phyloP scores from a whole-genome alignment of 2,797 vertebrate species.

The Hoplostethus mediterraneus region DNA sequence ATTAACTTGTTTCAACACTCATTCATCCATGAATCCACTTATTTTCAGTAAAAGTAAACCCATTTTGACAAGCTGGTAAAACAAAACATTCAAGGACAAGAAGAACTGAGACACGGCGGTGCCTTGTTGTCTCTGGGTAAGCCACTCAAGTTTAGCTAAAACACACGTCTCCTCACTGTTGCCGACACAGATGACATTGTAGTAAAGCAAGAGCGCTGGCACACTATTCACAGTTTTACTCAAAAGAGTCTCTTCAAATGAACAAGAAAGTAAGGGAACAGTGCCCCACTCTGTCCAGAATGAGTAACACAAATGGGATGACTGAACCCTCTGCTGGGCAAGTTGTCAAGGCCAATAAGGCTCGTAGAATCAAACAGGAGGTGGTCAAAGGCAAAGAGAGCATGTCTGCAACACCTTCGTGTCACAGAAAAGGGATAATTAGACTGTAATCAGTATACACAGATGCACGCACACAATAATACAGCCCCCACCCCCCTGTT shows the following conservation, averaged over 20 bases:
- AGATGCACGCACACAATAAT: conserved; percentile 50
- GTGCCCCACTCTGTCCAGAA: conserved; percentile 71
- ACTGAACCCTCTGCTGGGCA: conserved; percentile 25
- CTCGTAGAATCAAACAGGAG: conserved; percentile 63
- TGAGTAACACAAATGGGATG: conserved; percentile 31
- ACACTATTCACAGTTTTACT: conserved; percentile 21
- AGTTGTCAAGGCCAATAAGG: conserved; percentile 58
- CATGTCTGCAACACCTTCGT: conserved; percentile 70
- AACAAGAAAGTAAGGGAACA: conserved; percentile 62
- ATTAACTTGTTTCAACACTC: conserved; percentile 41
- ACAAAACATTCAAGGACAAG: conserved; percentile 4
- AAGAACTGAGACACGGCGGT: conserved; percentile 31
- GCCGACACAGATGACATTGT: conserved; percentile 39
- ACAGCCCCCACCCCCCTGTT: conserved; percentile 35
- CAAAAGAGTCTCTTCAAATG: background rate
- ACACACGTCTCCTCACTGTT: conserved; percentile 60
- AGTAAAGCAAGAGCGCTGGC: background rate
- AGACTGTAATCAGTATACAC: conserved; percentile 62
- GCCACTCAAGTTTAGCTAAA: conserved; percentile 51
- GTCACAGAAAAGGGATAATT: conserved; percentile 69
- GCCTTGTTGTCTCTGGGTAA: conserved; percentile 37
- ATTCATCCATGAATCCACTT: conserved; percentile 26
- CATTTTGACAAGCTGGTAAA: conserved; percentile 35
- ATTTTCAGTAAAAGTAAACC: conserved; percentile 36
- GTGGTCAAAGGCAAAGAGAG: conserved; percentile 63